Conservation (phyloP, 2,113 vertebrate genomes). For the Petrocephalus microphthalmus region DNA sequence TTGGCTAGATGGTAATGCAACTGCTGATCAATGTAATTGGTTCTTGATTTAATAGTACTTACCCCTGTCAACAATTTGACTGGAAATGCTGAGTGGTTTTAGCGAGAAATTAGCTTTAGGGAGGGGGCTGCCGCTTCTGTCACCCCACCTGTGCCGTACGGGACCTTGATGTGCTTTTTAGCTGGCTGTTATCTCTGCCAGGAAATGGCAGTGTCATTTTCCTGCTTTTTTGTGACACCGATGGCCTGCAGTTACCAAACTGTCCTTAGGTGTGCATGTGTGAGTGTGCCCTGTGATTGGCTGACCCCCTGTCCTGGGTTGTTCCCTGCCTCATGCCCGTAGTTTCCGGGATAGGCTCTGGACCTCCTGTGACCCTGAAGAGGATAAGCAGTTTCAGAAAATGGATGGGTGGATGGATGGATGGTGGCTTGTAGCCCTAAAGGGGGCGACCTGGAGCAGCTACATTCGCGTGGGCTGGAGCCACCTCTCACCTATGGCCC, state of each 20-base stretch:
- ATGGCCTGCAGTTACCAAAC: neutral
- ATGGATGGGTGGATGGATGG: too few relatives aligned
- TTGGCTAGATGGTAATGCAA: conserved; percentile 39
- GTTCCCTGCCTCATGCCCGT: too few relatives aligned
- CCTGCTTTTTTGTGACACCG: neutral
- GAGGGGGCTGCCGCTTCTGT: neutral
- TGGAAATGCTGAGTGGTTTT: conserved; percentile 45
- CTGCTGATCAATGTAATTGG: conserved; percentile 47
- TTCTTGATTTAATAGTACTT: conserved; percentile 53
- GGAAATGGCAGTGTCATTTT: neutral
- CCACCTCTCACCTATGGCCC: neutral
- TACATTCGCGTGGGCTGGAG: neutral
- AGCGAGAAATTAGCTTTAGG: conserved; percentile 50
- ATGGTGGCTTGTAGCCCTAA: neutral
- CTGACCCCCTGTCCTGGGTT: too few relatives aligned
- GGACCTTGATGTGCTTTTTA: conserved; percentile 1
- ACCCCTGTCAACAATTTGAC: conserved; percentile 43
- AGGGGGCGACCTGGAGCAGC: neutral
- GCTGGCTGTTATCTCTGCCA: neutral
- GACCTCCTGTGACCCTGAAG: too few relatives aligned
- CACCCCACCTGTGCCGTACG: neutral
- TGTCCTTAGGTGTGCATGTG: too few relatives aligned
- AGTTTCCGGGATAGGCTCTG: too few relatives aligned
- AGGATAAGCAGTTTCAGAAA: too few relatives aligned
- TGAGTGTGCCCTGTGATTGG: too few relatives aligned